phyloP scores from a whole-genome alignment of 2,888 invertebrate genomes.

The Salticus scenicus region DNA sequence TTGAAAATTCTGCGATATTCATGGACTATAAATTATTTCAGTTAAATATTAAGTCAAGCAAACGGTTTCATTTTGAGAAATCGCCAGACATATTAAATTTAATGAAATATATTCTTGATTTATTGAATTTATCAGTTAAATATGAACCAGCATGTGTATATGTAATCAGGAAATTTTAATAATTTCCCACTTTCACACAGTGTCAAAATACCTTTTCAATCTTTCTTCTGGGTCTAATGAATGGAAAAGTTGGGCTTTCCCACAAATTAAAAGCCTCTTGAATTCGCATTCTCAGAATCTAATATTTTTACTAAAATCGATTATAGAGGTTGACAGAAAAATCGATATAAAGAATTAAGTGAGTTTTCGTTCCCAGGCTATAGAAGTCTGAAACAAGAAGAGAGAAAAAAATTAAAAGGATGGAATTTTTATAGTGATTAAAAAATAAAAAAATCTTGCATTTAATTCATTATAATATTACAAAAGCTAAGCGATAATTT shows the following conservation, averaged over 20 bases:
- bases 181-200: background rate
- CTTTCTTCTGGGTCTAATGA: conserved; percentile 4
- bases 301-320: conserved; percentile 6
- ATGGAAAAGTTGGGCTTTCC: conserved; percentile 1
- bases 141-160: background rate
- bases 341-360: conserved; percentile 10
- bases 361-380: conserved; percentile 7
- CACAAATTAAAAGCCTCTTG: conserved; percentile 4
- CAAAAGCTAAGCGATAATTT: background rate
- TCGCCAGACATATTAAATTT: background rate
- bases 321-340: background rate
- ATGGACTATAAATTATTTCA: background rate
- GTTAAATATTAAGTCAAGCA: background rate
- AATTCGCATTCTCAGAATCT: conserved; percentile 1
- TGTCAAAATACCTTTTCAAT: conserved; percentile 14
- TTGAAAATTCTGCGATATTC: background rate
- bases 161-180: conserved; percentile 7
- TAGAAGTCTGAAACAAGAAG: background rate
- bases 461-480: background rate
- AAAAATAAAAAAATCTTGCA: background rate
- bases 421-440: background rate
- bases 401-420: background rate
- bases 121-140: conserved; percentile 11
- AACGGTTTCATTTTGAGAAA: background rate
- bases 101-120: background rate